A percentile compares a stretch with the other conserved stretches of the same genome.
Evolutionary conservation across 2,888 invertebrate genomes (phyloP).

Genomic region (Caradrina clavipalpis): DNA sequence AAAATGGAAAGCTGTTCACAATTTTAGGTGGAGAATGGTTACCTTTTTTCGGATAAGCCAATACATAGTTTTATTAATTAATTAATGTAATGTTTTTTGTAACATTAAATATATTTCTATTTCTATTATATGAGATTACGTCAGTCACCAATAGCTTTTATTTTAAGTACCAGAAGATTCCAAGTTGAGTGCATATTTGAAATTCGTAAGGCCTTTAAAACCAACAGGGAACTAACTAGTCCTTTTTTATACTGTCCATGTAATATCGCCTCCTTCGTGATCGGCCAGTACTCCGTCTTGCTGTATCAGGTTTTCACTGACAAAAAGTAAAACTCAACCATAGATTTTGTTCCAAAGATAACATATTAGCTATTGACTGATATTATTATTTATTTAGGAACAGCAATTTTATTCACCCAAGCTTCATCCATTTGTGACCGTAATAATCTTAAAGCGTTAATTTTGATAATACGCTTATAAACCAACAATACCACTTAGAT

Average conservation of each 20-base stretch:
- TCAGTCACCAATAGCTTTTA: background rate
- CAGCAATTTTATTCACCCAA: conserved; percentile 45
- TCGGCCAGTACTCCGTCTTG: conserved; percentile 37
- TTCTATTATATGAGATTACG: background rate
- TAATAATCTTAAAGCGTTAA: conserved; percentile 28
- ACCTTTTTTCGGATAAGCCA: no score
- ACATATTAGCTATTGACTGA: background rate
- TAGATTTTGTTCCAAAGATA: conserved; percentile 21
- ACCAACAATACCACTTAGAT: conserved; percentile 63
- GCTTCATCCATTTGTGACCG: conserved; percentile 31
- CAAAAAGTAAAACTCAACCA: conserved; percentile 55
- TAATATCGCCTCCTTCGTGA: conserved; percentile 39
- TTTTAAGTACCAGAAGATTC: no score
- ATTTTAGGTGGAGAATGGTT: background rate
- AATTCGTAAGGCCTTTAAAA: background rate
- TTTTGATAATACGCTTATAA: conserved; percentile 15
- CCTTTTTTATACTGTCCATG: conserved; percentile 36
- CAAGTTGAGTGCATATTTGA: no score
- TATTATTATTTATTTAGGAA: background rate
- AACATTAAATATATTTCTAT: no score
- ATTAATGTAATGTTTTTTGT: no score
- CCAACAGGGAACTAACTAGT: background rate
- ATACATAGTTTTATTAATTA: background rate
- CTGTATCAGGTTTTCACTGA: conserved; percentile 63
- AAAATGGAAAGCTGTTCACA: background rate